phyloP scores from a whole-genome alignment of 1,140 invertebrate species.

The Pseudomyrmex sp. region DNA sequence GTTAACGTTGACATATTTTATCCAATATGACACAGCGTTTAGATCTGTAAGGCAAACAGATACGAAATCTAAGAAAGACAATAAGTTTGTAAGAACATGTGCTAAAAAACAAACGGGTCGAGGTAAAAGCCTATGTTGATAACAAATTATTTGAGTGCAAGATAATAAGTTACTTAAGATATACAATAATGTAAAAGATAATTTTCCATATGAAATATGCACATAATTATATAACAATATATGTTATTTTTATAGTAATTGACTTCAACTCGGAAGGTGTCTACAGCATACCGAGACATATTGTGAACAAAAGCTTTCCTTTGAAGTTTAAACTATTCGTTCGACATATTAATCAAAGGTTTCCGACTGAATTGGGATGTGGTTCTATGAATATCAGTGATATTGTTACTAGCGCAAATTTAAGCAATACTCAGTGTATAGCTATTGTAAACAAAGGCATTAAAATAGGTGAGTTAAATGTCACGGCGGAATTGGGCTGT shows the following conservation, averaged over 20 bases:
- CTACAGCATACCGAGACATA: constrained; percentile 75
- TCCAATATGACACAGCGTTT: constrained; percentile 78
- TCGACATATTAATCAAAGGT: constrained; percentile 78
- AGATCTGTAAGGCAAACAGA: constrained; percentile 60
- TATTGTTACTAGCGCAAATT: constrained; percentile 65
- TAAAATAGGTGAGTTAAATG: constrained; percentile 82
- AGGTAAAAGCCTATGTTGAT: constrained; percentile 63
- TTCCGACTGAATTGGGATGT: constrained; percentile 78
- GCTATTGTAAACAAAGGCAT: constrained; percentile 80
- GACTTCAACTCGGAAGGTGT: constrained; percentile 78
- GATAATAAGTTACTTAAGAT: constrained; percentile 2
- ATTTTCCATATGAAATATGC: not conserved
- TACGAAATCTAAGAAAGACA: constrained; percentile 72
- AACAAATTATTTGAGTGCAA: not conserved
- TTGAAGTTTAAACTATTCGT: constrained; percentile 80
- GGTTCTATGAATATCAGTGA: constrained; percentile 75
- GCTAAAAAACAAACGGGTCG: constrained; percentile 77
- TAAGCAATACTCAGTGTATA: constrained; percentile 75
- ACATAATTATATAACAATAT: not conserved
- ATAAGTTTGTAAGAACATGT: constrained; percentile 75
- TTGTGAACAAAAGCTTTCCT: constrained; percentile 60
- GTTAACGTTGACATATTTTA: constrained; percentile 77
- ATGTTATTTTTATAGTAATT: constrained; percentile 72
- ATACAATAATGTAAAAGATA: not conserved
- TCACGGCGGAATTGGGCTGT: constrained; percentile 84